Conservation (phyloP, 2,797 vertebrate species). For the Enteromius argenteus region DNA sequence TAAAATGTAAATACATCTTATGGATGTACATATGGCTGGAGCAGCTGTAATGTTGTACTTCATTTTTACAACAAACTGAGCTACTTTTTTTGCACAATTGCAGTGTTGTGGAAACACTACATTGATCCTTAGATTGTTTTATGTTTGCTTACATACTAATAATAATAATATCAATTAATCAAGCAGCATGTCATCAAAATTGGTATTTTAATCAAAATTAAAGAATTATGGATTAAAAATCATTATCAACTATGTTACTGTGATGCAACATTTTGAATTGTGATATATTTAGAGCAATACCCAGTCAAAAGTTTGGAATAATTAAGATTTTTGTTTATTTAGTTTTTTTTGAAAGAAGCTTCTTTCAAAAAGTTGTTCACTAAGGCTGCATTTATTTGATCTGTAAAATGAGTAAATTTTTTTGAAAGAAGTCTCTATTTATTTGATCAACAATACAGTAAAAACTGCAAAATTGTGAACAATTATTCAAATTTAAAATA, state of each 20-base stretch:
- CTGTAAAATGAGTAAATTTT: neutral
- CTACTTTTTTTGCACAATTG: neutral
- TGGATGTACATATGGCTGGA: neutral
- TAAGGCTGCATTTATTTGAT: neutral
- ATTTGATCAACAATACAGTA: neutral
- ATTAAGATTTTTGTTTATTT: neutral
- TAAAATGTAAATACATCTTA: slow-evolving; percentile 44
- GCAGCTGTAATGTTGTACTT: neutral
- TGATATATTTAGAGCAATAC: neutral
- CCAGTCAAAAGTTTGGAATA: neutral
- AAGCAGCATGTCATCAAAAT: neutral
- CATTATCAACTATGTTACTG: neutral
- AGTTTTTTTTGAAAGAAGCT: neutral
- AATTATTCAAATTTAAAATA: neutral
- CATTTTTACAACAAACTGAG: neutral
- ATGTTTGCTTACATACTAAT: neutral
- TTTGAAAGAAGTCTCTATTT: neutral
- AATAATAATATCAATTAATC: neutral
- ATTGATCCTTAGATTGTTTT: neutral
- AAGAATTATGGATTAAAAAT: neutral
- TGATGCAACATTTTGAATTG: neutral
- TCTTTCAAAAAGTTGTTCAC: neutral
- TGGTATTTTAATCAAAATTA: neutral
- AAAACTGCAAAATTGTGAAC: neutral
- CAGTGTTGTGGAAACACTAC: neutral